Evolutionary conservation across 2,888 invertebrate genomes (phyloP), one percentile per base, ranked within the genome.

Genomic region (Conchocele bisecta): DNA sequence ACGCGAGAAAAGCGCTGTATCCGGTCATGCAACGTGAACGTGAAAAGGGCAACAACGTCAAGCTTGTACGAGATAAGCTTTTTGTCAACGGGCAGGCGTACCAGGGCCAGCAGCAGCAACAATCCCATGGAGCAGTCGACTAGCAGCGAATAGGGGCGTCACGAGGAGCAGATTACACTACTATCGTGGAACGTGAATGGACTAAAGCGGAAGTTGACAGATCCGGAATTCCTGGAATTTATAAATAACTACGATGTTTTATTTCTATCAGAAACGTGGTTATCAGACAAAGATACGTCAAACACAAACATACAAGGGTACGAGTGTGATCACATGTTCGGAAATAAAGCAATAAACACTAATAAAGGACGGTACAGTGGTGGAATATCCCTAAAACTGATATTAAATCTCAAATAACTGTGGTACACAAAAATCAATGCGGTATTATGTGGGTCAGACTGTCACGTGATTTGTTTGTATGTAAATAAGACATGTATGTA

Each of bases 121-220:
- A 46, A 22, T 28, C n/a, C n/a, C n/a, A n/a, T n/a, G n/a, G n/a
- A n/a, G n/a, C n/a, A n/a, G n/a, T n/a, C n/a, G n/a, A n/a, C n/a
- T n/a, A n/a, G n/a, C n/a, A n/a, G n/a, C n/a, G n/a, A 7, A 22
- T 46, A 46, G 46, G 46, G 22, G 28, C 28, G 46, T 46, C 46
- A 46, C 24, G 26, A 22, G 46, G 46, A 20, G 46, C 46, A 46
- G 11, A 46, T 46, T 11, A 46, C 13, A 5, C 9, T 46, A 11
- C 24, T 46, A 11, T 46, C 46, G 11, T 46, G 46, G 46, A 46
- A 46, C 46, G 28, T 46, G 13, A n/a, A 46, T 22, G 46, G 46
- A 11, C 28, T 46, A 46, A 13, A 26, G 15, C 46, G 46, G 11
- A 46, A 46, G 28, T 17, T 46, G 24, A 46, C 46, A 13, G 46